Evolutionary conservation across 2,113 vertebrate species (phyloP).

Genomic region (Rhagologus leucostigma): DNA sequence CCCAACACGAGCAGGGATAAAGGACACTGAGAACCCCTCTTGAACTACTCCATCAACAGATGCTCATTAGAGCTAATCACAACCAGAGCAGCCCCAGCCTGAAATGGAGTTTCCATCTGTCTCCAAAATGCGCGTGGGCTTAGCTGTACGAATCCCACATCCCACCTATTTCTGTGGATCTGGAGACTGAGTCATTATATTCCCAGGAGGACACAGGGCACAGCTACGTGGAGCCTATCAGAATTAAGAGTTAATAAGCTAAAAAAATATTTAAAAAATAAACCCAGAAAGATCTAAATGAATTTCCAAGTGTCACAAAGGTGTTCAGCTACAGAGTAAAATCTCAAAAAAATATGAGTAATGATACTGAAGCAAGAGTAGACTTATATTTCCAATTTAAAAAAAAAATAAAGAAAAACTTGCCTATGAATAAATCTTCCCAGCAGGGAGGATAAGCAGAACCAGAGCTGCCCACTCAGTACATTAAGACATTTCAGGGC

Average conservation of each 20-base stretch:
- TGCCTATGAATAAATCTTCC: background rate
- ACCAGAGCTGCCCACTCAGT: background rate
- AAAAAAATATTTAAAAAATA: background rate
- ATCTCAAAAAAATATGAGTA: background rate
- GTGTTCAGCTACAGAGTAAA: background rate
- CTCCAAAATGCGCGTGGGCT: background rate
- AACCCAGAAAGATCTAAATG: background rate
- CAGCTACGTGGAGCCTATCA: background rate
- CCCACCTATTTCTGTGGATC: conserved; percentile 7
- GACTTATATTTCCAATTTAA: background rate
- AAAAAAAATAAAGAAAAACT: background rate
- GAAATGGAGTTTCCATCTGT: conserved; percentile 52
- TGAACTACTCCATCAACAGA: conserved; percentile 46
- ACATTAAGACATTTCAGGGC: background rate
- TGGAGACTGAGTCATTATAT: background rate
- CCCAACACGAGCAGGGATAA: background rate
- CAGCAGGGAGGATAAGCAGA: background rate
- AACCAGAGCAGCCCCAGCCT: background rate
- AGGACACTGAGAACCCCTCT: background rate
- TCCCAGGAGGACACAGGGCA: background rate
- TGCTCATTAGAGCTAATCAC: conserved; percentile 46
- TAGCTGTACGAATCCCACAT: conserved; percentile 30
- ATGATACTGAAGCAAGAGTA: background rate
- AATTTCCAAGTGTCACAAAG: background rate
- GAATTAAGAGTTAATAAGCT: background rate